These are phyloP conservation scores for Megaptera novaeangliae DNA, from an alignment of 2,113 vertebrate species.

Conservation along the genomic window DNA sequence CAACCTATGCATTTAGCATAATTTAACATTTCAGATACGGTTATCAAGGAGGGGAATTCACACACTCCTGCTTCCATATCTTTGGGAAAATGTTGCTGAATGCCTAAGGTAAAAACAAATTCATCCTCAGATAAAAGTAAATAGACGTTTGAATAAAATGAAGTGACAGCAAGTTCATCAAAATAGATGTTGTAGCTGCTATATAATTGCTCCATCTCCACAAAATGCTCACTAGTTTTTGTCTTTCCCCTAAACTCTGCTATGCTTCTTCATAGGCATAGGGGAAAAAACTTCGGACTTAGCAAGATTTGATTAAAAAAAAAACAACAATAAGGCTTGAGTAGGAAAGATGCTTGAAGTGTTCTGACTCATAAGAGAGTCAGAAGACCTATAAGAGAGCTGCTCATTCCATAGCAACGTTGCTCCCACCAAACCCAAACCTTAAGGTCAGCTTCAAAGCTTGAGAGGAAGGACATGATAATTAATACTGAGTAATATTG, in stretches of 20 bases:
- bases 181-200: neutral
- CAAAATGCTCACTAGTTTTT: neutral
- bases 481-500: neutral
- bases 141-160: neutral
- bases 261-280: neutral
- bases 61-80: neutral
- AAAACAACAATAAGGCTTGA: neutral
- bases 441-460: neutral
- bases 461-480: neutral
- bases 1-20: neutral
- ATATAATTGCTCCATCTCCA: neutral
- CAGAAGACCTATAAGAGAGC: neutral
- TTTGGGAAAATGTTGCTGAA: neutral
- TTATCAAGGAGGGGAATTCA: neutral
- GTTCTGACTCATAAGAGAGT: neutral
- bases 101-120: neutral
- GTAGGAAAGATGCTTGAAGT: neutral
- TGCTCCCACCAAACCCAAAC: neutral
- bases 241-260: neutral
- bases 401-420: neutral
- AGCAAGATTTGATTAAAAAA: neutral
- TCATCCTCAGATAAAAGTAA: neutral
- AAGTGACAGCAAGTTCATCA: slow-evolving; percentile 1
- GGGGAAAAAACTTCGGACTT: neutral
- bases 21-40: neutral